Base-by-base conservation (phyloP, 2,888 invertebrate genomes). In the Tetheella fluctuosa region DNA sequence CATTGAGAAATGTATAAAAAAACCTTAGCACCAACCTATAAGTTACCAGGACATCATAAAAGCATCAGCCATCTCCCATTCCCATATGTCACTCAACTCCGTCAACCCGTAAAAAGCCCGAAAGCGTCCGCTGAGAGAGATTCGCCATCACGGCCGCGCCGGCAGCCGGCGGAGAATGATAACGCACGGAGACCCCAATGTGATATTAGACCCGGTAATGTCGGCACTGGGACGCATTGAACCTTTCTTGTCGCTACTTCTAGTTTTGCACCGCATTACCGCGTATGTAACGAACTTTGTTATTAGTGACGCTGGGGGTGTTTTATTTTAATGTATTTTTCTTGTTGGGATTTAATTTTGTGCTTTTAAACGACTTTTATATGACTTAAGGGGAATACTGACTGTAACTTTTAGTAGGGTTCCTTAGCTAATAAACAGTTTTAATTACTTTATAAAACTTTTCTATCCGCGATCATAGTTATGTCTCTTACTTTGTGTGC, bases 151-250 rank as follows among this genome's bases (percentile, higher is more conserved):
- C 63, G 62, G 56, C 64, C 59, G 58, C 60, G 37, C 60, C 57
- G 52, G 58, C 57, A 52, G 39, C n/a, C 59, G 17, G 63, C 48
- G 48, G 54, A 62, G 64, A 63, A 72, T 68, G 70, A 77, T 77
- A 79, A 76, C 72, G 74, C 69, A 74, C 59, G 68, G 76, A 55
- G 28, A 42, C 62, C 57, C 68, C 59, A 62, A 60, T 57, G 68
- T 59, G 63, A 62, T 65, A 63, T 70, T 68, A 70, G 59, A 57
- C 59, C 53, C 37, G 52, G 48, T 69, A 66, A 69, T 61, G 67
- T 54, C 58, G 60, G 57, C 58, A 61, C 64, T 52, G 70, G 68
- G 70, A 67, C 64, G 63, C 65, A 68, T 67, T 67, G 62, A 48
- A 61, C 55, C 34, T 34, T 55, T 55, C 55, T 55, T 55, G 59